phyloP scores from a whole-genome alignment of 2,113 vertebrate genomes.

The Glaucidium brasilianum region DNA sequence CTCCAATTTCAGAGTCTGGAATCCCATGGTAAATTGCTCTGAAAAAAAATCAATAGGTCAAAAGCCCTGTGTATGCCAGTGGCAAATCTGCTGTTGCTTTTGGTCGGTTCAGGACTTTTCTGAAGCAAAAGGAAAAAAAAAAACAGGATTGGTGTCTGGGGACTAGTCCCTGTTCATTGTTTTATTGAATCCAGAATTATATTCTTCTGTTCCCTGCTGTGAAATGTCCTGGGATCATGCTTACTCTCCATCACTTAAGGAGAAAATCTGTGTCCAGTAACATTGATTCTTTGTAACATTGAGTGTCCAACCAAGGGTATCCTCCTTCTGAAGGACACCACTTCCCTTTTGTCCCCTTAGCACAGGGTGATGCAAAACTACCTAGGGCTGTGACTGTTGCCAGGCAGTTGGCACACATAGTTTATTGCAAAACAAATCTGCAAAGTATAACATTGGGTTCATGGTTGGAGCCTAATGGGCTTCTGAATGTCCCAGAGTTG shows the following conservation, averaged over 20 bases:
- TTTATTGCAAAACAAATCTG: not conserved
- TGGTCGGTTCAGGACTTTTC: not conserved
- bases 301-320: not conserved
- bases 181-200: not conserved
- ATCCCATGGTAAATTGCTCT: not conserved
- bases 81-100: not conserved
- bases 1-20: slow-evolving; percentile 8
- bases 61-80: not conserved
- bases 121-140: not conserved
- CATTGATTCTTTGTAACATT: not conserved
- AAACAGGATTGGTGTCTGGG: not conserved
- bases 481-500: not conserved
- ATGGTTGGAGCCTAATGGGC: not conserved
- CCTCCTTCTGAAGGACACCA: not conserved
- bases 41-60: not conserved
- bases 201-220: not conserved
- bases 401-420: not conserved
- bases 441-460: not conserved
- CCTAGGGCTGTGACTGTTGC: not conserved
- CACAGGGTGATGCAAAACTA: not conserved
- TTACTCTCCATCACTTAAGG: not conserved
- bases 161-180: not conserved
- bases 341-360: not conserved
- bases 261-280: not conserved
- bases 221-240: not conserved